A percentile compares a stretch with the other conserved stretches of the same genome.
These are phyloP conservation scores for Congeria kusceri DNA, from an alignment of 2,888 invertebrate genomes.

Conservation along the genomic window DNA sequence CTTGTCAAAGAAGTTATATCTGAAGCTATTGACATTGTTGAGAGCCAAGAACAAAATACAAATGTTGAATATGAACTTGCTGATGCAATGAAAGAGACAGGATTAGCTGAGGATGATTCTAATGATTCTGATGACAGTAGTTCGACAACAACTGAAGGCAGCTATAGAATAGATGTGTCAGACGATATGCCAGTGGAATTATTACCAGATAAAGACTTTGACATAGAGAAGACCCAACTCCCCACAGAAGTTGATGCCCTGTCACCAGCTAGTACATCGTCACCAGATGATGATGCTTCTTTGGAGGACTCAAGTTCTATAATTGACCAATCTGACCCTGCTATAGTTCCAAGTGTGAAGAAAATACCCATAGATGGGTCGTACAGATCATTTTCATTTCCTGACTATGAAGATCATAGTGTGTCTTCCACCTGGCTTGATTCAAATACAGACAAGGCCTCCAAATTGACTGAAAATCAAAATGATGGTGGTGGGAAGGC, in stretches of 20 bases:
- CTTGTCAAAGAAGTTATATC: slow-evolving; percentile 50
- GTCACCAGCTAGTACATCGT: neutral
- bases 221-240: slow-evolving; percentile 2
- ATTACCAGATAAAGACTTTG: slow-evolving; percentile 39
- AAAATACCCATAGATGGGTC: slow-evolving; percentile 1
- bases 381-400: slow-evolving; percentile 8
- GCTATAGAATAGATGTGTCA: slow-evolving; percentile 61
- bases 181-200: slow-evolving; percentile 41
- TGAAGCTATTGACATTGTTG: slow-evolving; percentile 59
- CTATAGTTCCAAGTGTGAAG: neutral
- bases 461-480: neutral
- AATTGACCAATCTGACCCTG: neutral
- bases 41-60: slow-evolving; percentile 38
- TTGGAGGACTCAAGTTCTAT: slow-evolving; percentile 9
- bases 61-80: slow-evolving; percentile 36
- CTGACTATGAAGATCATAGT: neutral
- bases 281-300: slow-evolving; percentile 12
- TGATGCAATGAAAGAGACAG: slow-evolving; percentile 40
- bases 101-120: slow-evolving; percentile 36
- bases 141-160: slow-evolving; percentile 71
- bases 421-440: too few species aligned
- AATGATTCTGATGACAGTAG: slow-evolving; percentile 64
- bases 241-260: neutral
- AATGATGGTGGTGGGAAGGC: neutral
- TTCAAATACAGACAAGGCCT: neutral